Conservation (phyloP, 2,113 vertebrate genomes). For the Quiscalus mexicanus region DNA sequence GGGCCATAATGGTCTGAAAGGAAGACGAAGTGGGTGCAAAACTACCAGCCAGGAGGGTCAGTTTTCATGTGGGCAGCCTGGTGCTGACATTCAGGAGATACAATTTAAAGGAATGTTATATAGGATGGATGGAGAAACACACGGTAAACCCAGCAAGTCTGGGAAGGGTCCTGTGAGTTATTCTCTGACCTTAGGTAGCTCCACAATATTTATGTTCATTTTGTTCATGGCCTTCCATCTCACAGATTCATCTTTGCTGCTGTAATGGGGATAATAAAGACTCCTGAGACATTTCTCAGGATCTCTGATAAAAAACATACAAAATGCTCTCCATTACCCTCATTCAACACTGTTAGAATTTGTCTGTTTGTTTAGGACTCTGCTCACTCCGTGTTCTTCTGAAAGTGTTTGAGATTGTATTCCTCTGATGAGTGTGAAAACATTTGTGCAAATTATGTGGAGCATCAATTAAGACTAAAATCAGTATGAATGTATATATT, state of each 20-base stretch:
- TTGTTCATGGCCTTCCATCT: not conserved
- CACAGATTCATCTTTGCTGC: not conserved
- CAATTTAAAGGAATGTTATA: not conserved
- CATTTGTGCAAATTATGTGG: not conserved
- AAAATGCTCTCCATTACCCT: not conserved
- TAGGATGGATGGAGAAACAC: not conserved
- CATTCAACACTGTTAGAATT: not conserved
- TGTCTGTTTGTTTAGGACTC: not conserved
- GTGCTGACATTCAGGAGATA: not conserved
- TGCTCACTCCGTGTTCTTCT: not conserved
- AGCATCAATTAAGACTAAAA: not conserved
- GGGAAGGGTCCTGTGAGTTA: not conserved
- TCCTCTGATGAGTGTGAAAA: not conserved
- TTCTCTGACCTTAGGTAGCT: not conserved
- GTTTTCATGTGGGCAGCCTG: not conserved
- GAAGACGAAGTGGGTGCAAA: not conserved
- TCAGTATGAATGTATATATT: not conserved
- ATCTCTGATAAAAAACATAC: not conserved
- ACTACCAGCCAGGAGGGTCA: not conserved
- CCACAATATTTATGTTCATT: not conserved
- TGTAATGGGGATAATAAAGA: not conserved
- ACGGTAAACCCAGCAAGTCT: not conserved
- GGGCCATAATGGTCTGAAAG: not conserved
- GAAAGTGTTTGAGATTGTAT: not conserved
- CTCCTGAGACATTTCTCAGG: not conserved